phyloP scores from a whole-genome alignment of 1,140 invertebrate genomes.

The Trichogramma pretiosum region DNA sequence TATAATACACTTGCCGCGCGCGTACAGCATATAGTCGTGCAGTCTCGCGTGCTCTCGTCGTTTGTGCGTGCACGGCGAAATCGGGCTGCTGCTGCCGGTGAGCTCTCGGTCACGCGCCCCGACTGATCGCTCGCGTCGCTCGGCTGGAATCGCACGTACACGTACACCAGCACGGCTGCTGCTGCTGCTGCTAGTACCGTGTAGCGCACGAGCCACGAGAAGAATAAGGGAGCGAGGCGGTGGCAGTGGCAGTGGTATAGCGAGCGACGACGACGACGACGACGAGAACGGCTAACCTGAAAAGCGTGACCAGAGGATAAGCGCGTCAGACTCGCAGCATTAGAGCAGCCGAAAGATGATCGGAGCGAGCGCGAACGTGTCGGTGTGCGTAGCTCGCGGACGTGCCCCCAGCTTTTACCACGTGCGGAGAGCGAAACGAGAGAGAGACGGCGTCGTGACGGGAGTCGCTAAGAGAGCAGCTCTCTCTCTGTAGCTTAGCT shows the following conservation, averaged over 20 bases:
- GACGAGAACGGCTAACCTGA: constrained; percentile 23
- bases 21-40: too few species aligned
- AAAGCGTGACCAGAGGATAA: constrained; percentile 22
- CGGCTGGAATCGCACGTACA: too few species aligned
- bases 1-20: too few species aligned
- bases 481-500: constrained; percentile 1
- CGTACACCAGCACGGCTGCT: too few species aligned
- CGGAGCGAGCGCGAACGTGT: constrained; percentile 8
- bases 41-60: too few species aligned
- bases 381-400: not conserved
- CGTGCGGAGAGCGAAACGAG: constrained; percentile 1
- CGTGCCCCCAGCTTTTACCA: not conserved
- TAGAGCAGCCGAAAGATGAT: constrained; percentile 20
- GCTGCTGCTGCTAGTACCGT: too few species aligned
- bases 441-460: constrained; percentile 21
- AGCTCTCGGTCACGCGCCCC: constrained; percentile 9
- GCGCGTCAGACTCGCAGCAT: not conserved
- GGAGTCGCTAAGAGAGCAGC: constrained; percentile 23
- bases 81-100: not conserved
- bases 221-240: too few species aligned
- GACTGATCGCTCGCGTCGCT: constrained; percentile 2
- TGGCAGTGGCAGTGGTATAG: not conserved
- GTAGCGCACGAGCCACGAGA: too few species aligned
- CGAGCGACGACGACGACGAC: not conserved
- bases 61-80: constrained; percentile 1